Base-by-base conservation (phyloP, 2,797 vertebrate species). In the Rhinophrynus dorsalis region DNA sequence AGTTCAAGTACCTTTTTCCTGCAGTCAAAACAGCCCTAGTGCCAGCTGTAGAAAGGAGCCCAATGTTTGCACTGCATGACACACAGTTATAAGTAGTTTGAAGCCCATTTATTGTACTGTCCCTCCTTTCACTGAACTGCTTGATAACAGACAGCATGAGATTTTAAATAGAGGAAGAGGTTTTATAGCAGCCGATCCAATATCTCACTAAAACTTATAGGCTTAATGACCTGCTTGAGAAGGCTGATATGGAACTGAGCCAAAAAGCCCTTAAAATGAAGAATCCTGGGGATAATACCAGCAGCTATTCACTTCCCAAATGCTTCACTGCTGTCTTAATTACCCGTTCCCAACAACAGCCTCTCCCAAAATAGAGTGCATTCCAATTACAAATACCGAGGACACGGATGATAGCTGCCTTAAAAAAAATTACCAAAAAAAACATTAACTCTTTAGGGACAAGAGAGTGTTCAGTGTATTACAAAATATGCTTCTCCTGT, bases 311-410 rank as follows among this genome's bases (percentile, higher is more conserved):
- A 54, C 63, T 80, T 80, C 74, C 64, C 67, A 54, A 73, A 74
- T 44, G 62, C 12, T 70, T 79, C 75, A n/a, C 65, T 76, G 69
- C 15, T 3, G 40, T 68, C 78, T 62, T 79, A 80, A 87, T 83
- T 76, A 65, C 67, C 60, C 29, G 6, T 48, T 82, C 67, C 60
- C 52, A 73, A 74, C 47, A 56, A 77, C 81, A 68, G 52, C 48
- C 45, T 58, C 57, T 80, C 61, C 55, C 10, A n/a, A 64, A 71
- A 48, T 6, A 61, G 68, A 6, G 5, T 9, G 20, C 68, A 48
- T 48, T 40, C 68, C 5, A 51, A 23, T 40, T 29, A 24, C 32
- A 48, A 64, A 56, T 50, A 33, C 52, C 23, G 32, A 30, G 30
- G 27, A 37, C 42, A 30, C 24, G 15, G 48, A 64, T 18, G 42